Percentiles rank a stretch among this genome's conserved stretches.
Conservation (phyloP, 2,113 vertebrate species). For the Xenus cinereus region DNA sequence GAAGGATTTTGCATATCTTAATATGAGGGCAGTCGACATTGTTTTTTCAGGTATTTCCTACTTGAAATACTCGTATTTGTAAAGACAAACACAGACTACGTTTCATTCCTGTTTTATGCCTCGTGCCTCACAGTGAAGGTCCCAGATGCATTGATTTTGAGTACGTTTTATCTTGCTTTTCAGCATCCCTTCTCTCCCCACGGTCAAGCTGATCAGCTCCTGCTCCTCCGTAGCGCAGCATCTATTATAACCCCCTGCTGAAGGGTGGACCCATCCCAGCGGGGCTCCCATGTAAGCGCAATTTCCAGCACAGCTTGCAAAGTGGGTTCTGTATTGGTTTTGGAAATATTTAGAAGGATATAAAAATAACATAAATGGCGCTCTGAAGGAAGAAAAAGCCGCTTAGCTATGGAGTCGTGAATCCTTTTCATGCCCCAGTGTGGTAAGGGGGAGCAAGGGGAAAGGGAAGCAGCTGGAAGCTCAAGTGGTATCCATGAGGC, state of each 20-base stretch:
- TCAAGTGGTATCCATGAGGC: background rate
- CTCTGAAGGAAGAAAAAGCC: background rate
- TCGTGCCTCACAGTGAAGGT: background rate
- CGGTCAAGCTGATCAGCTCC: background rate
- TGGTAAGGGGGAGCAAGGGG: background rate
- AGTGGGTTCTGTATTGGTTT: background rate
- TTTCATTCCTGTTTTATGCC: background rate
- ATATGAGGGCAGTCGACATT: background rate
- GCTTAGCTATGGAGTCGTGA: background rate
- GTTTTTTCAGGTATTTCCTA: background rate
- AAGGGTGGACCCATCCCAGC: background rate
- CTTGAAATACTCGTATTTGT: background rate
- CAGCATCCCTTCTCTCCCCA: background rate
- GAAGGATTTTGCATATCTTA: background rate
- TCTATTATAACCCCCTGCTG: background rate
- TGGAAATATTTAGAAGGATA: background rate
- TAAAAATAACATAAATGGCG: background rate
- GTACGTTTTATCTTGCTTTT: background rate
- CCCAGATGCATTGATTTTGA: background rate
- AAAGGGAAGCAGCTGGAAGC: background rate
- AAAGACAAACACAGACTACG: background rate
- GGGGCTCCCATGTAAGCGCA: accelerated
- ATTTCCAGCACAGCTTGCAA: background rate
- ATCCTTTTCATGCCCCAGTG: background rate
- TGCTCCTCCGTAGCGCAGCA: accelerated